Evolutionary conservation across 2,113 vertebrate species (phyloP).

Genomic region (Apodemus sylvaticus): DNA sequence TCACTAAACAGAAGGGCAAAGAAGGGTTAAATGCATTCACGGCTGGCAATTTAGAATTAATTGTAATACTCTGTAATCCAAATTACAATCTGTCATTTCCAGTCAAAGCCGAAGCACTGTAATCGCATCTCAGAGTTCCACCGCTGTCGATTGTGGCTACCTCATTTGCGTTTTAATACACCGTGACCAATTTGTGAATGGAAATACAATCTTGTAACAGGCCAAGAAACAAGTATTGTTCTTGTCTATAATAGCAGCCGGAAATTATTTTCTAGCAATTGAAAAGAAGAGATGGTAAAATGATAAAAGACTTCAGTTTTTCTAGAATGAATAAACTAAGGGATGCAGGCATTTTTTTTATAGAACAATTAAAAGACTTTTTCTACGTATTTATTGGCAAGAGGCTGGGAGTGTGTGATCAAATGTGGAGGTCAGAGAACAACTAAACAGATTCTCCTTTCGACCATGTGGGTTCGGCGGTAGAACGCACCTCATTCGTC

Average conservation of each 20-base stretch:
- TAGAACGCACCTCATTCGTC: background rate
- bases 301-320: slow-evolving; percentile 47
- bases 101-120: slow-evolving; percentile 61
- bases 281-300: slow-evolving; percentile 57
- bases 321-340: slow-evolving; percentile 51
- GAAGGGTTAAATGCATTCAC: slow-evolving; percentile 48
- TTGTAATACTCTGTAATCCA: slow-evolving; percentile 69
- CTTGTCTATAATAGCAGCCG: slow-evolving; percentile 54
- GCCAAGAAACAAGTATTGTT: slow-evolving; percentile 71
- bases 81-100: slow-evolving; percentile 76
- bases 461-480: background rate
- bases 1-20: slow-evolving; percentile 57
- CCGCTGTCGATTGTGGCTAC: slow-evolving; percentile 68
- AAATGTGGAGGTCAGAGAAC: background rate
- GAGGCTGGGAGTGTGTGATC: background rate
- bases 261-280: slow-evolving; percentile 69
- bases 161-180: slow-evolving; percentile 79
- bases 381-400: background rate
- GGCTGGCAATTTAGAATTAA: slow-evolving; percentile 76
- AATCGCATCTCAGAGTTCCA: slow-evolving; percentile 72
- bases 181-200: slow-evolving; percentile 74
- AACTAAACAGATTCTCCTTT: background rate
- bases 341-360: background rate
- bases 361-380: background rate
- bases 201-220: slow-evolving; percentile 77